Percentiles rank a stretch among this genome's conserved stretches.
Conservation (phyloP, 2,797 vertebrate species). For the Amniataba percoides region DNA sequence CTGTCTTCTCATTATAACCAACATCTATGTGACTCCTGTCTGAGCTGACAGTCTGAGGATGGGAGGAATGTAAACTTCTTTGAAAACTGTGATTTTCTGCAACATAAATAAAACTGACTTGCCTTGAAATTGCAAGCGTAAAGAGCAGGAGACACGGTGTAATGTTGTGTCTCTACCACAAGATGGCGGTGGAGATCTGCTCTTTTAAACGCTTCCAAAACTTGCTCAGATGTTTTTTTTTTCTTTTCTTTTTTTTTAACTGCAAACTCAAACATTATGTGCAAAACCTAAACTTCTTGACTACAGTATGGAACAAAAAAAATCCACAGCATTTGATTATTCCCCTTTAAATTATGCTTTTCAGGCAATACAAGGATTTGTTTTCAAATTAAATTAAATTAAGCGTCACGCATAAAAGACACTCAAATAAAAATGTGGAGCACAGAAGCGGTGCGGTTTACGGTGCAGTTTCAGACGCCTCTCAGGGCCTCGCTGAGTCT, state of each 20-base stretch:
- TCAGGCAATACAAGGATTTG: neutral
- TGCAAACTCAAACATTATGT: neutral
- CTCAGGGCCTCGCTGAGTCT: constrained; percentile 6
- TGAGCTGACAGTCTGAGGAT: neutral
- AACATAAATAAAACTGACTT: neutral
- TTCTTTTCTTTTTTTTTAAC: neutral
- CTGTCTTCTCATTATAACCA: neutral
- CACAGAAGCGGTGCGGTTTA: constrained; percentile 22
- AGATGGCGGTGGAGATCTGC: constrained; percentile 60
- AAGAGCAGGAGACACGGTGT: neutral
- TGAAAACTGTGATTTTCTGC: neutral
- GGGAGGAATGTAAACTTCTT: no score
- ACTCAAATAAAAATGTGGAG: neutral
- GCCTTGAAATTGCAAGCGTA: neutral
- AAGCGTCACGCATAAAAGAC: neutral
- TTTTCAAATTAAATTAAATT: neutral
- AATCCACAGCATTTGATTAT: neutral
- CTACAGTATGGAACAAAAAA: no score
- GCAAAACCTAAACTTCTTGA: neutral
- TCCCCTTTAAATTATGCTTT: neutral
- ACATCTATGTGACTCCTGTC: neutral
- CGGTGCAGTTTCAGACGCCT: constrained; percentile 27
- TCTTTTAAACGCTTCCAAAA: neutral
- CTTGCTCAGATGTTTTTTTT: no score
- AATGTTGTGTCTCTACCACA: constrained; percentile 29